Base-by-base conservation (phyloP, 1,140 invertebrate genomes). In the Lordiphosa stackelbergi region DNA sequence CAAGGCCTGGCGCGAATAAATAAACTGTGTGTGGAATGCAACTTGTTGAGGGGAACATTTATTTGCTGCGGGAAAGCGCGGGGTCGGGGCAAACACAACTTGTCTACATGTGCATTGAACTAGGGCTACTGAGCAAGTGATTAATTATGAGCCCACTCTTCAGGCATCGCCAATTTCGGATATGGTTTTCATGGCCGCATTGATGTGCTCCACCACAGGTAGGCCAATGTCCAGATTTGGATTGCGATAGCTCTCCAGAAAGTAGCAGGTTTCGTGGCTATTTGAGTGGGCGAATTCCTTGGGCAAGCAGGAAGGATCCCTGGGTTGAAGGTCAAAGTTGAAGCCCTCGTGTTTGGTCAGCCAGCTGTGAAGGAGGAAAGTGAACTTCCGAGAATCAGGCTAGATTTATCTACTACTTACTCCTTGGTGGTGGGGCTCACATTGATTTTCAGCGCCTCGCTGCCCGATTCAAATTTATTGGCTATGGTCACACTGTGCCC, bases 381-480 rank as follows among this genome's bases (percentile, higher is more conserved):
- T 41, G 53, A 37, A 19, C 19, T 3, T 19, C 3, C n/a, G n/a
- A n/a, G 19, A 3, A 0, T 19, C 19, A 3, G 2, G 19, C 19
- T 19, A 19, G 19, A 19, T 19, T 19, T 19, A 19, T 19, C 19
- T 19, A 1, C 19, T 19, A 91, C 94, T 94, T 91, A 98, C 96
- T 92, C 90, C 86, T 95, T 93, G 19, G 96, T 97, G 5, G 95
- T 96, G 3, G 96, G 96, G 86, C 96, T 98, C 69, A 98, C 92
- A 87, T 98, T 97, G 74, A 97, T 95, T 87, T 92, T 92, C 48
- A 97, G 89, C 0, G 96, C 95, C 88, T 97, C 95, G 53, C 96
- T 97, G 31, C 94, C 92, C 0, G 96, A 97, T 88, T 98, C 96
- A 81, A 98, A 97, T 89, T 97, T 97, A 88, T 97, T 98, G 16